Evolutionary conservation across 2,888 invertebrate genomes (phyloP), one percentile per base, ranked within the genome.

Genomic region (Portevinia maculata): DNA sequence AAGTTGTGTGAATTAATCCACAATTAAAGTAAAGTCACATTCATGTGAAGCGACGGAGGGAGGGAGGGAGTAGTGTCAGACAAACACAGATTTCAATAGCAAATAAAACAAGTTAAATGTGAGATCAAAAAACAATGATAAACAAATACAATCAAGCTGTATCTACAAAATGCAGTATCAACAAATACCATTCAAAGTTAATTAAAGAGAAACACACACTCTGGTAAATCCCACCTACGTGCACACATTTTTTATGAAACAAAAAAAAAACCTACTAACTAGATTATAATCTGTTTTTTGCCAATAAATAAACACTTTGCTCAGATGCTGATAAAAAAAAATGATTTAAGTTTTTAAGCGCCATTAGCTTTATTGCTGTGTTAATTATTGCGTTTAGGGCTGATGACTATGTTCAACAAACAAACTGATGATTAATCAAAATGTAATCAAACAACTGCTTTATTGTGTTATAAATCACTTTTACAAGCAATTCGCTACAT

Each of bases 211-310:
- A 9, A 9, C 32, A 30, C 15, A n/a, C n/a, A n/a, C n/a, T n/a
- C n/a, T n/a, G n/a, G n/a, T n/a, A n/a, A n/a, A n/a, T 17, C 15
- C 34, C 67, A 46, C 34, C 46, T 37, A 44, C 13, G 32, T 44
- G n/a, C n/a, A n/a, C 48, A 53, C 21, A 13, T 41, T 15, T 30
- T 4, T 39, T 34, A 8, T 3, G n/a, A 53, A 24, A 55, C 13
- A 21, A 8, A 13, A 9, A 2, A 28, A 28, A 15, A 37, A 15
- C 1, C 13, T 32, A n/a, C 44, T 32, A 32, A 30, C 21, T 44
- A 21, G 11, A 15, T 3, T 39, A 7, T 69, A 57, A 69, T 69
- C 57, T 57, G 46, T 69, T 69, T 69, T 57, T 69, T 57, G 48
- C 13, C 69, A 69, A 69, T 48, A 48, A 69, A 48, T 19, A 69